These are phyloP conservation scores for Machaerirhynchus nigripectus DNA, from an alignment of 2,113 vertebrate genomes.

Conservation along the genomic window DNA sequence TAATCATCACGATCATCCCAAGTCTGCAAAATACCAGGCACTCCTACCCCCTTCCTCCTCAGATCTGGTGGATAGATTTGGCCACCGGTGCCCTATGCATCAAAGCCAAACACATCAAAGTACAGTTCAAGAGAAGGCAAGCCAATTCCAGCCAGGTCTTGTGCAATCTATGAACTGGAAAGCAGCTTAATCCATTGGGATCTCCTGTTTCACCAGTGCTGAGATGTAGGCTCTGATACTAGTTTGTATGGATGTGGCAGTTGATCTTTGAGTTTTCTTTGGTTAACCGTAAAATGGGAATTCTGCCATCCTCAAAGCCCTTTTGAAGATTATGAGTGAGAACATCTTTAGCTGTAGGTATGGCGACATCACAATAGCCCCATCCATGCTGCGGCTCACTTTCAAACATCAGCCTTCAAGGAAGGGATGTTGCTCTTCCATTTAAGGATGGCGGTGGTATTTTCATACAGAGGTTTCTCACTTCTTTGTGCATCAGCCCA, in stretches of 20 bases:
- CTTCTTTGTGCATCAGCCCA: not conserved
- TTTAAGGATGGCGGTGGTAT: not conserved
- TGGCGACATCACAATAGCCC: not conserved
- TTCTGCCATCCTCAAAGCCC: not conserved
- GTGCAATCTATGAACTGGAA: not conserved
- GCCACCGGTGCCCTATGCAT: not conserved
- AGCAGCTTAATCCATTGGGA: not conserved
- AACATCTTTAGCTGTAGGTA: not conserved
- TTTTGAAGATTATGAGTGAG: not conserved
- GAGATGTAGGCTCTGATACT: not conserved
- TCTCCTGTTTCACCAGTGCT: not conserved
- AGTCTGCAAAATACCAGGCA: not conserved
- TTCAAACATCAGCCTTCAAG: not conserved
- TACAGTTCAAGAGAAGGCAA: not conserved
- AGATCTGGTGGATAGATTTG: not conserved
- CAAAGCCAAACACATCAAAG: constrained; percentile 15
- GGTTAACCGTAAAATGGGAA: not conserved
- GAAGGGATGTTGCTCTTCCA: not conserved
- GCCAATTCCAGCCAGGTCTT: not conserved
- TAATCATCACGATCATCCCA: not conserved
- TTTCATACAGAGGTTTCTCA: not conserved
- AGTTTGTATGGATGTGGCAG: accelerated
- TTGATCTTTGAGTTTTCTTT: not conserved
- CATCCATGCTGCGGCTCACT: not conserved
- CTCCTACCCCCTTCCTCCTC: not conserved